Base-by-base conservation (phyloP, 2,888 invertebrate genomes). In the Gymnoscelis rufifasciata region DNA sequence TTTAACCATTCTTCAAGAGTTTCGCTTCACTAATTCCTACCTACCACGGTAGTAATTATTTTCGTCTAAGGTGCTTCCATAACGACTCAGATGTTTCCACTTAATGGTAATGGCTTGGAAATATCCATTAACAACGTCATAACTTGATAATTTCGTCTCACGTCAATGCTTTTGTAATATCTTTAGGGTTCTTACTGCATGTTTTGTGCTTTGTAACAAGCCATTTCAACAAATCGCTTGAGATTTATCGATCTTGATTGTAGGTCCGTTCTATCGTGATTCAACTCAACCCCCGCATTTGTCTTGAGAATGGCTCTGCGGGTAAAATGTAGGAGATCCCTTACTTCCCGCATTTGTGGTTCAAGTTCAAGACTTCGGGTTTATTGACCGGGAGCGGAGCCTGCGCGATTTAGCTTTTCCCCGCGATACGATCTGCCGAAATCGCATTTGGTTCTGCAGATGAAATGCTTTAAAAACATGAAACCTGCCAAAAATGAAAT, bases 281-380 rank as follows among this genome's bases (percentile, higher is more conserved):
- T 54, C 58, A 44, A 49, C 57, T 54, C 58, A 44, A 49, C 57
- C 55, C 23, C 38, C 50, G 51, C 57, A 59, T 68, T 71, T 66
- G 60, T 69, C 64, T 66, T 62, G 29, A 36, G 60, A 68, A 70
- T 65, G 62, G 60, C 50, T 49, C 49, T 47, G 43, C 46, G 54
- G 55, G 62, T 64, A 66, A 65, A 66, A 64, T 60, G 60, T 57
- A 55, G 60, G 56, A 59, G 59, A 66, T 70, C 70, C 65, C 64
- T 62, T 51, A 58, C 27, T 65, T 29, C 43, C 27, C 31, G 29
- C 33, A 60, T 60, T 72, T 77, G 65, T 77, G 75, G 79, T 83
- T 86, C 82, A 83, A 83, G 84, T 84, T 83, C 82, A 84, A 80
- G 78, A 78, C 72, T 74, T 71, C 62, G 64, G 49, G 82, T 77